Percentiles rank a stretch among this genome's conserved stretches.
phyloP scores from a whole-genome alignment of 37 sponge, comb jelly and placozoan species.

The Mnemiopsis leidyi region DNA sequence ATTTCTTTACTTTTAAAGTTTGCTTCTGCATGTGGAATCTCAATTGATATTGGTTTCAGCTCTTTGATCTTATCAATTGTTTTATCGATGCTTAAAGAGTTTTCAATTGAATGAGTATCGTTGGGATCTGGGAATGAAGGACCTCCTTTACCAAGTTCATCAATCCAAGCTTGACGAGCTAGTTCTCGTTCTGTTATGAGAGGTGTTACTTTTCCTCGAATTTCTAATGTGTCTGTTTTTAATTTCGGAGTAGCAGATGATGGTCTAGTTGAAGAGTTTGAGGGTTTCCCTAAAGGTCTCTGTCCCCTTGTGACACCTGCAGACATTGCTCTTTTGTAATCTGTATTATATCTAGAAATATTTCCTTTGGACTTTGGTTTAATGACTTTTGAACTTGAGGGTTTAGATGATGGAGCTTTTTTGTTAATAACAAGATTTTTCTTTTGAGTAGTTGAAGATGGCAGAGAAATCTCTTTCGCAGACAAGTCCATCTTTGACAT shows the following conservation, averaged over 20 bases:
- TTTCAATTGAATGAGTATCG: neutral
- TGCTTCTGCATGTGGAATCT: neutral
- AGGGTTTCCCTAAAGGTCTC: conserved; percentile 8
- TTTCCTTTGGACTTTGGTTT: neutral
- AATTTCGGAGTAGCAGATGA: neutral
- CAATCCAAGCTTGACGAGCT: conserved; percentile 49
- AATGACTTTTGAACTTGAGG: neutral
- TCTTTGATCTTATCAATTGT: neutral
- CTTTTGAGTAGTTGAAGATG: neutral
- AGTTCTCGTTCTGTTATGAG: conserved; percentile 37
- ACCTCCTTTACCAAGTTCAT: neutral
- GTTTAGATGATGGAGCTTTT: neutral
- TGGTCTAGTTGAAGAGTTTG: neutral
- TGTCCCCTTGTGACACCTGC: neutral
- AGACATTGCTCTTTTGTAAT: neutral
- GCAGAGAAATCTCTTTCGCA: neutral
- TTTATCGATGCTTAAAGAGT: neutral
- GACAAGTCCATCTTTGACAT: neutral
- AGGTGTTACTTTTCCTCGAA: conserved; percentile 29
- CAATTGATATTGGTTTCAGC: neutral
- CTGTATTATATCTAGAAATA: neutral
- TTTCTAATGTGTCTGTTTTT: neutral
- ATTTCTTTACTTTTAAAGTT: neutral
- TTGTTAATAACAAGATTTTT: neutral
- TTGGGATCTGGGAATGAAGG: neutral